Evolutionary conservation across 2,888 invertebrate species (phyloP).

Genomic region (Synanthedon tipuliformis): DNA sequence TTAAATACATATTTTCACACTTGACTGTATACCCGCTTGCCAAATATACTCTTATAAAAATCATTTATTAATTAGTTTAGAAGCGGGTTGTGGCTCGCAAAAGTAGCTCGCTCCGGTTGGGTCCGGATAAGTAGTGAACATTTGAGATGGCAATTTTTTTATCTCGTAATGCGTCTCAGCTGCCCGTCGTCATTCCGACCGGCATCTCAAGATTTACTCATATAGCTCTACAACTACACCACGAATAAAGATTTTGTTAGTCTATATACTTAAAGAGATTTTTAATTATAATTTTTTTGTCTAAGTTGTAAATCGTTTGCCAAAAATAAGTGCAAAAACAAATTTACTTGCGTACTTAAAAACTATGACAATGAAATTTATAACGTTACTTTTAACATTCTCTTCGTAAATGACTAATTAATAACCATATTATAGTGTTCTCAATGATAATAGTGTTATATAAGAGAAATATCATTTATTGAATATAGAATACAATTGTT

Average conservation of each 20-base stretch:
- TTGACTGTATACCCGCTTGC: neutral
- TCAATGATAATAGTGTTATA: conserved; percentile 57
- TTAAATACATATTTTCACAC: too few species aligned
- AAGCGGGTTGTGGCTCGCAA: too few species aligned
- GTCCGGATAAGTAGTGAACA: conserved; percentile 7
- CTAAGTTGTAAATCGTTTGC: conserved; percentile 60
- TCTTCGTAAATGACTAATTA: conserved; percentile 60
- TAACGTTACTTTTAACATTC: conserved; percentile 53
- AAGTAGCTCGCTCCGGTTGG: conserved; percentile 5
- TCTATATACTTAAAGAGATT: conserved; percentile 42
- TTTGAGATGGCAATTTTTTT: conserved; percentile 1
- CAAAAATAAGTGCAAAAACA: conserved; percentile 63
- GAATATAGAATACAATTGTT: conserved; percentile 68
- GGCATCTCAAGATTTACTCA: conserved; percentile 29
- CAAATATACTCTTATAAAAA: too few species aligned
- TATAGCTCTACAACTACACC: conserved; percentile 44
- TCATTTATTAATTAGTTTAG: too few species aligned
- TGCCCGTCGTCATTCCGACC: conserved; percentile 20
- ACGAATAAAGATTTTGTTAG: conserved; percentile 55
- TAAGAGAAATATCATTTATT: conserved; percentile 67
- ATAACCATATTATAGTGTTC: conserved; percentile 47
- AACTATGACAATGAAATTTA: conserved; percentile 68
- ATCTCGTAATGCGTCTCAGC: conserved; percentile 17
- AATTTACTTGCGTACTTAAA: conserved; percentile 60
- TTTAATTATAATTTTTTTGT: conserved; percentile 37